Conservation (phyloP, 2,888 invertebrate genomes). For the Tipula helvola region DNA sequence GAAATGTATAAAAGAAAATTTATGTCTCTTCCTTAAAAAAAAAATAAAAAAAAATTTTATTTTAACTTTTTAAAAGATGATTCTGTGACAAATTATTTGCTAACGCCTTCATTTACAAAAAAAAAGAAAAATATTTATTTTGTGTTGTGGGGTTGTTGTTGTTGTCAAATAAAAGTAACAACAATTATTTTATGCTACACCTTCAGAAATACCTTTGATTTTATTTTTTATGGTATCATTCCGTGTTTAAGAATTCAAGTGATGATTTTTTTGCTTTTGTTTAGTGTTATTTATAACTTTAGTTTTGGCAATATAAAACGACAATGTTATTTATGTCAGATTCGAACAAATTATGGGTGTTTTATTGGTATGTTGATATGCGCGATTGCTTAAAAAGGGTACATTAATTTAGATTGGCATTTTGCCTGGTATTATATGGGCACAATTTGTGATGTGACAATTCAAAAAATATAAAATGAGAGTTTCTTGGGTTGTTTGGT, state of each 20-base stretch:
- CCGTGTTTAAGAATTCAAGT: neutral
- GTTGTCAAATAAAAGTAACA: neutral
- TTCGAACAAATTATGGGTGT: no score
- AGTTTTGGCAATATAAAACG: neutral
- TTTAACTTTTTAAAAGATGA: neutral
- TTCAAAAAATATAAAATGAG: no score
- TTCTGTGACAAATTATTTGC: neutral
- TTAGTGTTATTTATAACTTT: neutral
- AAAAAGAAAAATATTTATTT: neutral
- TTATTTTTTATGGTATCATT: neutral
- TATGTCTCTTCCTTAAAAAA: neutral
- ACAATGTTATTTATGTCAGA: neutral
- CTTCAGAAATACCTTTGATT: neutral
- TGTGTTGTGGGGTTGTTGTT: neutral
- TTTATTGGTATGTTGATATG: no score
- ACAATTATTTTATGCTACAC: neutral
- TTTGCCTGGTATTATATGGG: no score
- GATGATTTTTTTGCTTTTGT: neutral
- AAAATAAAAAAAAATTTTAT: neutral
- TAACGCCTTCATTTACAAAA: neutral
- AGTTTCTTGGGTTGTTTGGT: no score
- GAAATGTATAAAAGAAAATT: neutral
- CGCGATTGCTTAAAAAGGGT: no score
- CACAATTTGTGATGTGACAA: no score
- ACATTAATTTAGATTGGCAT: no score